Base-by-base conservation (phyloP, 2,797 vertebrate genomes). In the Falco naumanni region DNA sequence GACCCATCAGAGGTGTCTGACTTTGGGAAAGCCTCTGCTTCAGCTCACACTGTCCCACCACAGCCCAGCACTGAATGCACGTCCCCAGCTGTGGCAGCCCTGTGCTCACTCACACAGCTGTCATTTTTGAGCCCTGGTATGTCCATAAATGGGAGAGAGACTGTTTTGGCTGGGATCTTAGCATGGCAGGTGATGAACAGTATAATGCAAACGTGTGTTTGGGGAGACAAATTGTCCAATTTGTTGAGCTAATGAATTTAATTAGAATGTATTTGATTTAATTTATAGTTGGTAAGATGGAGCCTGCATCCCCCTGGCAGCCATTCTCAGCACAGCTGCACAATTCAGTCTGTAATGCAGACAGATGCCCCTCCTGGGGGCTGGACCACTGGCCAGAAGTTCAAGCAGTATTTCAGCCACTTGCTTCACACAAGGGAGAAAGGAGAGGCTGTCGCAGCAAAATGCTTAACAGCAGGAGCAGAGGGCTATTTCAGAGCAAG, bases 161-260 rank as follows among this genome's bases (percentile, higher is more conserved):
- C 10, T 64, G 71, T 37, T 79, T 82, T 85, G 83, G 69, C 33
- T 91, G 82, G 93, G 57, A 77, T 75, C 95, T 74, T 60, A 77
- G 45, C 66, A 63, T 71, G 93, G 83, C 95, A 94, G 83, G 91
- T 96, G 90, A 96, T 95, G 87, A 97, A 59, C 90, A 94, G 48
- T 88, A 75, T 66, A 93, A 71, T 59, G 48, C 39, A 86, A 90
- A 94, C 28, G 17, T 88, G 76, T 87, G 93, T 85, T 83, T 90
- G 77, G 80, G 94, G 92, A 97, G 77, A 84, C 74, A 93, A 47
- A 57, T 72, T 78, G 85, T 95, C 84, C 96, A 90, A 93, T 92
- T 92, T 97, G 92, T 83, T 31, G 68, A 84, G 72, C 79, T 96
- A 91, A 96, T 92, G 61, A 85, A 95, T 96, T 93, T 91, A 94